Base-by-base conservation (phyloP, 1,140 invertebrate genomes). In the Drosophila oshimai region DNA sequence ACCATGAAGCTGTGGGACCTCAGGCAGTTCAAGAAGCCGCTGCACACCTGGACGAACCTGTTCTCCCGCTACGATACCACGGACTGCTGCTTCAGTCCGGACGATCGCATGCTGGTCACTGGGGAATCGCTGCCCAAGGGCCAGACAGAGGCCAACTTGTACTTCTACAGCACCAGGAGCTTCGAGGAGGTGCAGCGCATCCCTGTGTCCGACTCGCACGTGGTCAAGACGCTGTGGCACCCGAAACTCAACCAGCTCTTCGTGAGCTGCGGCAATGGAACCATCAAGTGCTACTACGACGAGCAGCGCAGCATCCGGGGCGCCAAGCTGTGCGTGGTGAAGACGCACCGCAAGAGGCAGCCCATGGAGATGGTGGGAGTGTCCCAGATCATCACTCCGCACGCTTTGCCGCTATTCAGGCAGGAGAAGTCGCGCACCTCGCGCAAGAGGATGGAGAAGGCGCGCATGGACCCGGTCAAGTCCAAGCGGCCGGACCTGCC, bases 201-300 rank as follows among this genome's bases (percentile, higher is more conserved):
- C 33, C 92, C 94, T 33, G 95, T 97, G 6, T 93, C 94, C 0
- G 93, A 95, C 78, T 95, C 96, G 0, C 96, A 97, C 89, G 94
- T 98, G 0, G 97, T 99, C 22, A 96, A 98, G 87, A 94, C 95
- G 3, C 89, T 96, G 1, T 99, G 99, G 99, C 99, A 99, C 92
- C 96, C 98, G 0, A 98, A 98, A 91, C 91, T 99, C 0, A 99
- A 99, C 91, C 99, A 99, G 89, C 95, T 99, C 58, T 96, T 99
- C 58, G 94, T 98, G 6, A 96, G 98, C 0, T 96, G 96, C 83
- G 97, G 97, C 3, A 97, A 99, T 92, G 99, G 99, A 0, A 93
- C 94, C 2, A 94, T 98, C 0, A 97, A 98, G 83, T 95, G 97
- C 41, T 98, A 95, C 80, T 99, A 99, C 77, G 98, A 99, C 91